Conservation (phyloP, 2,888 invertebrate genomes). For the Megaustenia siamemsis region DNA sequence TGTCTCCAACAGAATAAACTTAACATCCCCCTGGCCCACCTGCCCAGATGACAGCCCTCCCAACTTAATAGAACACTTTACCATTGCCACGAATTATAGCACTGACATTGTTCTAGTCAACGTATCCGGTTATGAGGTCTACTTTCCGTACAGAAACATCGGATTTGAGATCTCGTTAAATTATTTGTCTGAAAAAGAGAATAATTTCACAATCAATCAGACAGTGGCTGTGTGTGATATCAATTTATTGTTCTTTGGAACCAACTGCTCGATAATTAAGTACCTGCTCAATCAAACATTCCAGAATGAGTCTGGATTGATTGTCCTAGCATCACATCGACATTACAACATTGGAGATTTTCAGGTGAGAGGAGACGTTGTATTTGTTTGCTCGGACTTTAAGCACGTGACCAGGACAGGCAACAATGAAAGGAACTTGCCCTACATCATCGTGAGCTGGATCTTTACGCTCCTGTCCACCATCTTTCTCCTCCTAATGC, state of each 20-base stretch:
- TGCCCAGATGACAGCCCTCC: background rate
- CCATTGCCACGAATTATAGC: background rate
- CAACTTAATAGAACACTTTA: background rate
- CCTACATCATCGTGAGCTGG: background rate
- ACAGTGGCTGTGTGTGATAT: constrained; percentile 1
- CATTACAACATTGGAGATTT: background rate
- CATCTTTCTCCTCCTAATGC: background rate
- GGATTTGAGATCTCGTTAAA: background rate
- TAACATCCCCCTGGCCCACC: background rate
- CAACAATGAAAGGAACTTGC: background rate
- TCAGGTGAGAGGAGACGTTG: background rate
- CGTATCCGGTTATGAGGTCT: background rate
- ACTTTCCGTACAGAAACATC: constrained; percentile 19
- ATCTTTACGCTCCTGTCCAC: background rate
- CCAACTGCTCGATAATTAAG: constrained; percentile 11
- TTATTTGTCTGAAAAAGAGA: background rate
- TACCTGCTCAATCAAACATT: constrained; percentile 36
- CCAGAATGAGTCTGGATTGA: constrained; percentile 5
- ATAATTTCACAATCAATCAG: background rate
- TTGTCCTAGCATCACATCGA: background rate
- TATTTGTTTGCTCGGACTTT: constrained; percentile 22
- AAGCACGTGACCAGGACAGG: background rate
- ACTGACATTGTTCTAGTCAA: background rate
- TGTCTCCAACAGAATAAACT: background rate
- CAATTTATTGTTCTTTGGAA: background rate